Conservation (phyloP, 1,140 invertebrate genomes). For the Adoxophyes honmai region DNA sequence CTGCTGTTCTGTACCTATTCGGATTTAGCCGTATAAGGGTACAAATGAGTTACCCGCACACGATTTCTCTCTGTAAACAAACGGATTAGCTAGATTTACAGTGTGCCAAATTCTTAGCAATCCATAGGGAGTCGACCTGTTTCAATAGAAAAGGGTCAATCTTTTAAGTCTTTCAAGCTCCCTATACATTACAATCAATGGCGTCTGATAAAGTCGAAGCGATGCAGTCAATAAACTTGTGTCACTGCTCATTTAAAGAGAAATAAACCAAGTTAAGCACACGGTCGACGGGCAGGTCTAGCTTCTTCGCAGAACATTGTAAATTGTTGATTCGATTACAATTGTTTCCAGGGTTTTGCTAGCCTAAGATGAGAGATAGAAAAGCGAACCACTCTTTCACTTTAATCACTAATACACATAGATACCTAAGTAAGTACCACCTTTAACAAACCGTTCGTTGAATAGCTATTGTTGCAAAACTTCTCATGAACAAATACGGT, state of each 20-base stretch:
- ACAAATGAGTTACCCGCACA: too few relatives aligned
- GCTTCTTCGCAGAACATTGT: background rate
- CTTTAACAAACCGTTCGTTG: background rate
- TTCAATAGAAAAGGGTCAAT: slow-evolving; percentile 35
- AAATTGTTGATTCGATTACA: background rate
- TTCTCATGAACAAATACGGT: background rate
- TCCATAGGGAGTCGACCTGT: slow-evolving; percentile 26
- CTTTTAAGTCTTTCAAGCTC: slow-evolving; percentile 20
- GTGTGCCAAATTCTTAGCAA: slow-evolving; percentile 27
- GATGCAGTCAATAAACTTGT: background rate
- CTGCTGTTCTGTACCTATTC: too few relatives aligned
- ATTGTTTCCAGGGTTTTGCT: slow-evolving; percentile 4
- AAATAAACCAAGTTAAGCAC: slow-evolving; percentile 1
- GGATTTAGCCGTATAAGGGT: too few relatives aligned
- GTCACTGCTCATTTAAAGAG: slow-evolving; percentile 6
- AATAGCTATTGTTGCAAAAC: background rate
- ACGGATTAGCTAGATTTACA: slow-evolving; percentile 34
- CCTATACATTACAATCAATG: slow-evolving; percentile 37
- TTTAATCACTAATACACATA: slow-evolving; percentile 7
- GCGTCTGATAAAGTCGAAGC: background rate
- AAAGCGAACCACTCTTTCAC: background rate
- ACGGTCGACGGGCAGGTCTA: too few relatives aligned
- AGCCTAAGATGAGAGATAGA: slow-evolving; percentile 6
- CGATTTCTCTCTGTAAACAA: background rate
- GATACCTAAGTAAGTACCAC: background rate